Evolutionary conservation across 2,888 invertebrate genomes (phyloP).

Genomic region (Xanthia togata): DNA sequence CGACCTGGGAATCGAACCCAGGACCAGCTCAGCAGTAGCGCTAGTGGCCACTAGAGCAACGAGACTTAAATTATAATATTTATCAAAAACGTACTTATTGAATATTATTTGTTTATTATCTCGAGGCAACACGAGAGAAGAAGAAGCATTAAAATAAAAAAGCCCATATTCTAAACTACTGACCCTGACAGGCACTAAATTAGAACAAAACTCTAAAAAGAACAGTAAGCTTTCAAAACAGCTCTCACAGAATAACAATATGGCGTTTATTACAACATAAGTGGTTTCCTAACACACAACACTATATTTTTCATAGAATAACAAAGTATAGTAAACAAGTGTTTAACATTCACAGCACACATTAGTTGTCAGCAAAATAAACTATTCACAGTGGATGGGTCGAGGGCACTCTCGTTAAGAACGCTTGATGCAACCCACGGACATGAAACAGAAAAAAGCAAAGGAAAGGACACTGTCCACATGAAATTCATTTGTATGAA

Average conservation of each 20-base stretch:
- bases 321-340: conserved; percentile 47
- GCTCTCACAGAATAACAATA: conserved; percentile 16
- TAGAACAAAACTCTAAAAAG: background rate
- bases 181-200: background rate
- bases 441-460: background rate
- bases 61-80: no score
- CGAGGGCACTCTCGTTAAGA: conserved; percentile 40
- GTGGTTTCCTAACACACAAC: conserved; percentile 21
- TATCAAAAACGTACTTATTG: no score
- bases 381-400: conserved; percentile 56
- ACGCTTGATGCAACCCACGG: conserved; percentile 27
- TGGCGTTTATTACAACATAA: conserved; percentile 10
- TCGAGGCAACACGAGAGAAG: background rate
- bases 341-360: conserved; percentile 56
- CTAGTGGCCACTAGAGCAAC: no score
- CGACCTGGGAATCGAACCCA: no score
- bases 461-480: no score
- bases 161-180: background rate
- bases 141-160: background rate
- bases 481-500: conserved; percentile 1
- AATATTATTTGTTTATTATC: background rate
- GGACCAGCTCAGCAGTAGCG: no score
- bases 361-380: conserved; percentile 65
- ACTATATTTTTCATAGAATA: conserved; percentile 49
- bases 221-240: background rate